Evolutionary conservation across 1,140 invertebrate species (phyloP).

Genomic region (Linepithema humile): DNA sequence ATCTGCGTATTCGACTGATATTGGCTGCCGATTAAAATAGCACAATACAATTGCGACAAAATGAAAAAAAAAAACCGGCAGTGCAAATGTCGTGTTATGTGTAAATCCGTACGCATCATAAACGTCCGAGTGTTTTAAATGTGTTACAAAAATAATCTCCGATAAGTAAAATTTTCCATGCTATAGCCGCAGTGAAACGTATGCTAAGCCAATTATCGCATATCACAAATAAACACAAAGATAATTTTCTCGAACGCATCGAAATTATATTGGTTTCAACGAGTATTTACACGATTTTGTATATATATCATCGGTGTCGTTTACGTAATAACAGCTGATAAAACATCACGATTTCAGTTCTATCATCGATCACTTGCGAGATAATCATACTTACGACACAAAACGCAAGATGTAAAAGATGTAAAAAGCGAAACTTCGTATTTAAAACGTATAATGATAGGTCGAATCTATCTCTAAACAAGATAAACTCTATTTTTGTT

Average conservation of each 20-base stretch:
- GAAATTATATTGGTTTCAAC: background rate
- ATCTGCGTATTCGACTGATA: too few species aligned
- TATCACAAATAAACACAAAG: slow-evolving; percentile 3
- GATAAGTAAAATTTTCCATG: slow-evolving; percentile 9
- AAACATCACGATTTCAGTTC: slow-evolving; percentile 5
- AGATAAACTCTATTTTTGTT: background rate
- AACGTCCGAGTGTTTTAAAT: background rate
- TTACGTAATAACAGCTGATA: slow-evolving; percentile 38
- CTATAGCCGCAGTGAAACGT: background rate
- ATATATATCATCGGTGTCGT: background rate
- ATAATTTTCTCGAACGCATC: slow-evolving; percentile 31
- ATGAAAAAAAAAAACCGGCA: background rate
- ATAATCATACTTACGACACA: background rate
- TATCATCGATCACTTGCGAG: background rate
- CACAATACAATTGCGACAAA: background rate
- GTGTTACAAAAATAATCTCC: background rate
- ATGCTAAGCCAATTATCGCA: background rate
- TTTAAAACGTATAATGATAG: background rate
- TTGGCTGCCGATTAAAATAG: background rate
- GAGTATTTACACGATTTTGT: slow-evolving; percentile 13
- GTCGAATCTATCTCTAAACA: background rate
- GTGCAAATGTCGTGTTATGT: background rate
- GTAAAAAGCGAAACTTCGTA: background rate
- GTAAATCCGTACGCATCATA: background rate
- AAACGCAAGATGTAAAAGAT: background rate